These are phyloP conservation scores for Pseudomyrmex dendroicus DNA, from an alignment of 1,140 invertebrate species.

Conservation along the genomic window DNA sequence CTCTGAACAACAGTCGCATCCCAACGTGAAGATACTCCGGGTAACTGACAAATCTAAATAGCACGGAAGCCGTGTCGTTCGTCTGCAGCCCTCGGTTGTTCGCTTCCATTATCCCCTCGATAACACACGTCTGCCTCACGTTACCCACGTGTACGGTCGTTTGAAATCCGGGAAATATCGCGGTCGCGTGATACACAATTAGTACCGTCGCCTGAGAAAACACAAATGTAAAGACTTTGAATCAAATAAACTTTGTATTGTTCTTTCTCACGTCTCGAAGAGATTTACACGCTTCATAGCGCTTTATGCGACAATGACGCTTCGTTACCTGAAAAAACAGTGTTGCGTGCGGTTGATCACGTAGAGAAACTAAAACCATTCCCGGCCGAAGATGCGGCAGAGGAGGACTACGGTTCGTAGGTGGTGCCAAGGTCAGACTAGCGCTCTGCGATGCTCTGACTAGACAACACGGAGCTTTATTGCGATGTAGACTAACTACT, in stretches of 20 bases:
- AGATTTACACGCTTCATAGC: background rate
- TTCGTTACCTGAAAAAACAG: constrained; percentile 90
- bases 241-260: too few relatives aligned
- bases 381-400: constrained; percentile 91
- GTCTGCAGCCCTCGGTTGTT: constrained; percentile 88
- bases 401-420: constrained; percentile 84
- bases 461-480: constrained; percentile 94
- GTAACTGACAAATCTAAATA: constrained; percentile 95
- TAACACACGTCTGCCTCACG: constrained; percentile 96
- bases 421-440: constrained; percentile 90
- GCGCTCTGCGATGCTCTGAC: constrained; percentile 96
- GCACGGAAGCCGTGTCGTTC: constrained; percentile 93
- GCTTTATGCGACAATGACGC: background rate
- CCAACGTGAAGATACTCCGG: constrained; percentile 97
- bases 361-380: constrained; percentile 90
- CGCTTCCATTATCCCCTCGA: constrained; percentile 89
- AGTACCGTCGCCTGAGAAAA: constrained; percentile 92
- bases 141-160: constrained; percentile 97
- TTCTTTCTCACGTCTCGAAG: background rate
- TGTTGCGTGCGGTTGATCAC: constrained; percentile 88
- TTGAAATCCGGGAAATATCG: constrained; percentile 95
- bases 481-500: constrained; percentile 95
- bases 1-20: constrained; percentile 93
- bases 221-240: background rate
- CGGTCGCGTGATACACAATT: constrained; percentile 93